A percentile compares a stretch with the other conserved stretches of the same genome.
These are phyloP conservation scores for Cheilosia urbana DNA, from an alignment of 2,888 invertebrate genomes.

Conservation along the genomic window DNA sequence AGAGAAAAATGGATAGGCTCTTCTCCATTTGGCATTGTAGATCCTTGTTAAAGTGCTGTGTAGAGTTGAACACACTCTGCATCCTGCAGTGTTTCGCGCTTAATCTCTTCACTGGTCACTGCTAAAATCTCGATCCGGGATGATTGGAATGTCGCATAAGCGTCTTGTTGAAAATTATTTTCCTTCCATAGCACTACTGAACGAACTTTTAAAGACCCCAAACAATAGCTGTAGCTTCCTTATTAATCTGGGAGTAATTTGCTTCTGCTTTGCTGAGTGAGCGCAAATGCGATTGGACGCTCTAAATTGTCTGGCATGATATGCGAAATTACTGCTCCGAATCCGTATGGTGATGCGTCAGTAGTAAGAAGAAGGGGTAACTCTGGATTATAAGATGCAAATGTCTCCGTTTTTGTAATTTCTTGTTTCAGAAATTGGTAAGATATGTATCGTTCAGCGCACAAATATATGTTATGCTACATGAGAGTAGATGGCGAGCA, in stretches of 20 bases:
- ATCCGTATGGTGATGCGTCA: slow-evolving; percentile 74
- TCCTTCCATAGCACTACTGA: slow-evolving; percentile 56
- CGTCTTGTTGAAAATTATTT: slow-evolving; percentile 41
- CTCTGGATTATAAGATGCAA: neutral
- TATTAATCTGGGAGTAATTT: slow-evolving; percentile 68
- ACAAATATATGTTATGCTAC: no score
- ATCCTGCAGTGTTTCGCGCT: neutral
- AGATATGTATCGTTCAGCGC: no score
- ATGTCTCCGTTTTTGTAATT: neutral
- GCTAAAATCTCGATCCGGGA: neutral
- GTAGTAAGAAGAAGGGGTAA: slow-evolving; percentile 73
- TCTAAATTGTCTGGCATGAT: slow-evolving; percentile 14
- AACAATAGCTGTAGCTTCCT: slow-evolving; percentile 65
- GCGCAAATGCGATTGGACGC: slow-evolving; percentile 66
- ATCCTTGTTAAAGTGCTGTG: neutral
- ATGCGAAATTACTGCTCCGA: slow-evolving; percentile 70
- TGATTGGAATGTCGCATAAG: neutral
- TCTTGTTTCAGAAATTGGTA: neutral
- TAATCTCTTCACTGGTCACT: neutral
- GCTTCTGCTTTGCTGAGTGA: slow-evolving; percentile 54
- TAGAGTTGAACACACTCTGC: neutral
- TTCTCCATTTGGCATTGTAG: slow-evolving; percentile 11
- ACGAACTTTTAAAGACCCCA: slow-evolving; percentile 50
- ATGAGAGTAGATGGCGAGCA: no score
- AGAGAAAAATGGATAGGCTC: neutral